These are phyloP conservation scores for Mohoua ochrocephala DNA, from an alignment of 2,113 vertebrate genomes.

Conservation along the genomic window DNA sequence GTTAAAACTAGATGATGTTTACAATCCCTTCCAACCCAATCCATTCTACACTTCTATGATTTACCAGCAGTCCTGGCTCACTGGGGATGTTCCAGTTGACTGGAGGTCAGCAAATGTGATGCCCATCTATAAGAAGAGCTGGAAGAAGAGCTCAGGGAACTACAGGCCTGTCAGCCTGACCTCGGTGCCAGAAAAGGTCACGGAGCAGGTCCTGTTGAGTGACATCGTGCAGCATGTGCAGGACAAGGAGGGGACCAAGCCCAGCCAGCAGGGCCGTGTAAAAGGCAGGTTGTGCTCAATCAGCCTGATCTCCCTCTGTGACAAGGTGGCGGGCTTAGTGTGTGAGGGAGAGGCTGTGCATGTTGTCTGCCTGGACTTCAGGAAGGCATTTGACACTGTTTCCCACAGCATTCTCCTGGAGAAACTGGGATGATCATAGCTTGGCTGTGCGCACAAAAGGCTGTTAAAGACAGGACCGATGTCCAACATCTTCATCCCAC, in stretches of 20 bases:
- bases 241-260: not conserved
- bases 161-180: not conserved
- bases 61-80: not conserved
- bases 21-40: not conserved
- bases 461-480: not conserved
- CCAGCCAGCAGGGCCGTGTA: not conserved
- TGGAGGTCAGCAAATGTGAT: not conserved
- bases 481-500: not conserved
- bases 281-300: not conserved
- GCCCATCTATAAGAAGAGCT: not conserved
- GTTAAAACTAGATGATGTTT: not conserved
- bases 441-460: not conserved
- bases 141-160: not conserved
- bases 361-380: not conserved
- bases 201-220: not conserved
- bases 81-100: not conserved
- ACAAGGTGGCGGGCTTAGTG: not conserved
- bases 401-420: not conserved
- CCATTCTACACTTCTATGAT: not conserved
- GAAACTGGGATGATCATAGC: not conserved
- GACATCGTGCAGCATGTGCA: fast-evolving
- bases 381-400: not conserved
- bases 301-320: not conserved
- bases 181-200: not conserved
- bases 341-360: not conserved